A percentile compares a stretch with the other conserved stretches of the same genome.
These are phyloP conservation scores for Craseonycteris thonglongyai DNA, from an alignment of 2,113 vertebrate species.

Conservation along the genomic window DNA sequence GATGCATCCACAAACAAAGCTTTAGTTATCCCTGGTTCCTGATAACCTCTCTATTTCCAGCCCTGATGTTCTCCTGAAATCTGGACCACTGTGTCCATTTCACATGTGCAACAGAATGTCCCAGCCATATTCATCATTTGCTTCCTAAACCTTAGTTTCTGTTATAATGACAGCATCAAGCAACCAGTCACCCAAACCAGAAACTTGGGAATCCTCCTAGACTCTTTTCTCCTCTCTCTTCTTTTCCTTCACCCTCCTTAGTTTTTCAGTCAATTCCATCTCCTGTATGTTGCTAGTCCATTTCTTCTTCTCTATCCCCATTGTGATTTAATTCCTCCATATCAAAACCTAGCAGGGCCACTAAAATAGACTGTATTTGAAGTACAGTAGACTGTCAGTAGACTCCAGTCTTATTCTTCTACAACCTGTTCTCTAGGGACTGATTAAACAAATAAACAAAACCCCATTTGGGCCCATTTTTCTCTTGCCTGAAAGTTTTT, in stretches of 20 bases:
- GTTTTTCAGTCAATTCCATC: neutral
- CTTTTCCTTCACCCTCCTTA: neutral
- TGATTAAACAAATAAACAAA: slow-evolving; percentile 9
- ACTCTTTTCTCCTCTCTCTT: neutral
- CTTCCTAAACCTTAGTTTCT: neutral
- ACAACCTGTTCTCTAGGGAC: neutral
- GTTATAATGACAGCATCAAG: neutral
- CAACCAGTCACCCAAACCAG: neutral
- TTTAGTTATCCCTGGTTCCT: neutral
- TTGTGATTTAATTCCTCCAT: neutral
- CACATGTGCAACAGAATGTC: neutral
- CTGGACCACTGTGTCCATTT: neutral
- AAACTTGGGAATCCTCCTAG: neutral
- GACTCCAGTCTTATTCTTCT: neutral
- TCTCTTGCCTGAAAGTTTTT: neutral
- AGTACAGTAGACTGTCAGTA: neutral
- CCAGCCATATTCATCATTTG: neutral
- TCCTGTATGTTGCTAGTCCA: neutral
- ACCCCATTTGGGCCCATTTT: neutral
- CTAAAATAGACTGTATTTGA: neutral
- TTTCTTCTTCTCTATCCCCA: neutral
- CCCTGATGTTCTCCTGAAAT: neutral
- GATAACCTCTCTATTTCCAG: neutral
- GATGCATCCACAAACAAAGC: neutral
- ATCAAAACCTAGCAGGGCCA: neutral